phyloP scores from a whole-genome alignment of 2,888 invertebrate species.

The Dolomedes plantarius region DNA sequence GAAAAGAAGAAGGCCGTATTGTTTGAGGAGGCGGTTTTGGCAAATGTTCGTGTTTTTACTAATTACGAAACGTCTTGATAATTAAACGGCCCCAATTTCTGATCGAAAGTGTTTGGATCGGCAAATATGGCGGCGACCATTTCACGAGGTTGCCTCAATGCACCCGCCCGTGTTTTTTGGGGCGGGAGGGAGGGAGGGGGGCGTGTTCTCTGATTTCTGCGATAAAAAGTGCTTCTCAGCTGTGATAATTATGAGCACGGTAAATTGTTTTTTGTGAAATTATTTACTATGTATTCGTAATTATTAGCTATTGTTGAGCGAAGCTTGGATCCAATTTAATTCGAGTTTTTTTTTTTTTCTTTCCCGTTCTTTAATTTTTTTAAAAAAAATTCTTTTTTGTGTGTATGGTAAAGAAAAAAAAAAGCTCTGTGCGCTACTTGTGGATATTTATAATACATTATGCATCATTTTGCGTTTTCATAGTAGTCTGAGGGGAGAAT shows the following conservation, averaged over 20 bases:
- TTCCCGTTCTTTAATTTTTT: too few relatives aligned
- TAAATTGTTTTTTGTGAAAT: neutral
- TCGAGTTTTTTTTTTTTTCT: too few relatives aligned
- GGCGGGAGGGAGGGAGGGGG: neutral
- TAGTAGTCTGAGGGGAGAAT: too few relatives aligned
- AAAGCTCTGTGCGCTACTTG: too few relatives aligned
- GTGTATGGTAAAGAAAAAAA: too few relatives aligned
- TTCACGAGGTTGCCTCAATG: neutral
- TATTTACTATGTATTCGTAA: neutral
- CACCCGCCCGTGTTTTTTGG: neutral
- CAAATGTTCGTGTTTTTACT: slow-evolving; percentile 41
- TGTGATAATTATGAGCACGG: neutral
- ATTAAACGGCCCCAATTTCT: slow-evolving; percentile 9
- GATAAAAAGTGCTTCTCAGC: neutral
- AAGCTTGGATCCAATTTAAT: too few relatives aligned
- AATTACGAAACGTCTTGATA: slow-evolving; percentile 32
- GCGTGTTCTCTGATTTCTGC: neutral
- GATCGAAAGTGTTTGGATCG: slow-evolving; percentile 6
- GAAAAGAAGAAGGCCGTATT: slow-evolving; percentile 34
- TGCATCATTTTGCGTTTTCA: too few relatives aligned
- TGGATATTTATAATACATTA: too few relatives aligned
- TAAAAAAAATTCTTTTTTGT: too few relatives aligned
- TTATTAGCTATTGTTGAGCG: too few relatives aligned
- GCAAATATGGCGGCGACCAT: neutral
- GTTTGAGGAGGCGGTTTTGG: slow-evolving; percentile 38